Evolutionary conservation across 2,113 vertebrate species (phyloP), one percentile per base, ranked within the genome.

Genomic region (Entelurus aequoreus): DNA sequence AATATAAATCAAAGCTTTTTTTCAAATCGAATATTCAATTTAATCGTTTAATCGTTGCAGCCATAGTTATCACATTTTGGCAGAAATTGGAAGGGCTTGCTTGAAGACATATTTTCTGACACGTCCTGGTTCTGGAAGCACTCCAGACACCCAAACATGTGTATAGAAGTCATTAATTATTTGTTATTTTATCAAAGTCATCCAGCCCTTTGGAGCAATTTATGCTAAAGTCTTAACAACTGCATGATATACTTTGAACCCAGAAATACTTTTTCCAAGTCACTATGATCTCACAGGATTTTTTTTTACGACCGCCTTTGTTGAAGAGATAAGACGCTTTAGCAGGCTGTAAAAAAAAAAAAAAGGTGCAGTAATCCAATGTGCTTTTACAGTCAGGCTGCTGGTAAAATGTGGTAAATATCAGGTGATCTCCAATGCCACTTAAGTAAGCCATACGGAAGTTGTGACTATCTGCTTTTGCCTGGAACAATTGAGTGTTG

Each of bases 171-270:
- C 4, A 9, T 42, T 42, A 42, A 8, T 50, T 19, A 50, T 50
- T 50, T 44, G 16, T 5, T 28, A 28, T 28, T 46, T 61, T 28
- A 9, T 38, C 16, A 4, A 14, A 42, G 0, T 46, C 6, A 7
- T n/a, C 15, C 36, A 11, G 15, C 14, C 15, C 6, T 60, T 19
- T 8, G 36, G 49, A 46, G 8, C 2, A 28, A 15, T 5, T 9
- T 54, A 12, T 19, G 47, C 6, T 44, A 21, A 48, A 13, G 6
- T 68, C 0, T 3, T 8, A 63, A 49, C 6, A 42, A 14, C 56
- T 63, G 35, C 8, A 51, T 56, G 62, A 21, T 52, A 60, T 8
- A 72, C 72, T 76, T 79, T 81, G 72, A 63, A 63, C 78, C 54
- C 61, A 76, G 71, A 65, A 71, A 62, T 53, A 13, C 58, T 64